Evolutionary conservation across 1,140 invertebrate species (phyloP), one percentile per base, ranked within the genome.

Genomic region (Drosophila pallidifrons): DNA sequence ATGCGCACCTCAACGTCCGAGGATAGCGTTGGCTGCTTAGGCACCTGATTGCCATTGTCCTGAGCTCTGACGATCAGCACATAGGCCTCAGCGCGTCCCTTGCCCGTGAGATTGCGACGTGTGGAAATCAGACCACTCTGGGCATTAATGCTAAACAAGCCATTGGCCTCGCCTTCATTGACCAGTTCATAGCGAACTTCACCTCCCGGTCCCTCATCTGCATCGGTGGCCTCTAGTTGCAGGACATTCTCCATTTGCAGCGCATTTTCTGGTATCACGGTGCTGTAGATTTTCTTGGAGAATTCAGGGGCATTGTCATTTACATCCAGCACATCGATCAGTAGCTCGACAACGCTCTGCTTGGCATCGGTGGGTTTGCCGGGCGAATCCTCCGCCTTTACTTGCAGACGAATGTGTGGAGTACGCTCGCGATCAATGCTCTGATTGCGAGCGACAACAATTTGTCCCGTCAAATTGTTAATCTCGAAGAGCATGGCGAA

Each of bases 181-280:
- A 96, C 93, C 28, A 96, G 94, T 41, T 96, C 95, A 78, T 95
- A 96, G 72, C 93, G 93, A 2, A 96, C 94, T 74, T 94, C 93
- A 1, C 95, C 96, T 6, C 95, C 95, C 1, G 94, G 91, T 1
- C 95, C 96, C 91, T 96, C 95, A 70, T 97, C 96, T 1, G 94
- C 94, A 93, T 99, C 98, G 0, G 92, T 94, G 0, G 98, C 98
- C 2, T 96, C 94, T n/a, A 97, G 93, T n/a, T 96, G 96, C 2
- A 96, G 92, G 1, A 96, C 94, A 35, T 94, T 95, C 13, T 95
- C 94, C 3, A 95, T 95, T 0, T 95, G 82, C 0, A 94, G 93
- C 0, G 95, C 95, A 77, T 97, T 97, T 91, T 98, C 97, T 3
- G 95, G 94, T 10, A 92, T 91, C 5, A 92, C 92, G 0, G 93